Conservation (phyloP, 2,888 invertebrate species). For the Marasmarcha lunaedactyla region DNA sequence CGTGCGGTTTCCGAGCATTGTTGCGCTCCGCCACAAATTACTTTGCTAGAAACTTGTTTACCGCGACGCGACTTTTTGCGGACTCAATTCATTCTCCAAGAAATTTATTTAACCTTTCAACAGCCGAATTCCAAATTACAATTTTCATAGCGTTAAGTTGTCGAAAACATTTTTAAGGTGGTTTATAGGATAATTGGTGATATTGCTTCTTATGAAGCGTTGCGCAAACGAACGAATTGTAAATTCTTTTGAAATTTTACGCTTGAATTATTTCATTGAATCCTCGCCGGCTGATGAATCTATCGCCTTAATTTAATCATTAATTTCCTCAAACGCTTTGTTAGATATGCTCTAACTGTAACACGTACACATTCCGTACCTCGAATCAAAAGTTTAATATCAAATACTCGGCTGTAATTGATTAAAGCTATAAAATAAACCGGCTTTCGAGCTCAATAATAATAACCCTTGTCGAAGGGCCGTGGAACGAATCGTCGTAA, state of each 20-base stretch:
- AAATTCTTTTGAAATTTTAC: slow-evolving; percentile 51
- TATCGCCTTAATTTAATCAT: slow-evolving; percentile 45
- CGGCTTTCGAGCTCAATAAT: slow-evolving; percentile 26
- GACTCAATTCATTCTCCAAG: neutral
- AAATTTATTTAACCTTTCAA: slow-evolving; percentile 1
- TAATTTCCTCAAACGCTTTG: slow-evolving; percentile 23
- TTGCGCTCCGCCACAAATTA: neutral
- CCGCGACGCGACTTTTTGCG: neutral
- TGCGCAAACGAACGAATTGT: slow-evolving; percentile 29
- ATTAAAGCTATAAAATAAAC: slow-evolving; percentile 55
- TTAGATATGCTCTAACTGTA: slow-evolving; percentile 33
- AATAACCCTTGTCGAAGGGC: slow-evolving; percentile 26
- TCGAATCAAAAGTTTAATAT: slow-evolving; percentile 49
- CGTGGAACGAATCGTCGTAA: slow-evolving; percentile 40
- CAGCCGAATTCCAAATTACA: neutral
- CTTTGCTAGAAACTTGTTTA: slow-evolving; percentile 1
- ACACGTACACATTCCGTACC: slow-evolving; percentile 18
- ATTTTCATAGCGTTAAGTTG: neutral
- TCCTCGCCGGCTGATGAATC: slow-evolving; percentile 33
- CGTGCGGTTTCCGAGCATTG: neutral
- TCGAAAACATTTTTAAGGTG: neutral
- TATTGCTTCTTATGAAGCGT: slow-evolving; percentile 11
- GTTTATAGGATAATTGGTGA: neutral
- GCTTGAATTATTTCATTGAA: slow-evolving; percentile 56
- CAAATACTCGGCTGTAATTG: slow-evolving; percentile 41